These are phyloP conservation scores for Elanoides forficatus DNA, from an alignment of 2,113 vertebrate genomes.

Conservation along the genomic window DNA sequence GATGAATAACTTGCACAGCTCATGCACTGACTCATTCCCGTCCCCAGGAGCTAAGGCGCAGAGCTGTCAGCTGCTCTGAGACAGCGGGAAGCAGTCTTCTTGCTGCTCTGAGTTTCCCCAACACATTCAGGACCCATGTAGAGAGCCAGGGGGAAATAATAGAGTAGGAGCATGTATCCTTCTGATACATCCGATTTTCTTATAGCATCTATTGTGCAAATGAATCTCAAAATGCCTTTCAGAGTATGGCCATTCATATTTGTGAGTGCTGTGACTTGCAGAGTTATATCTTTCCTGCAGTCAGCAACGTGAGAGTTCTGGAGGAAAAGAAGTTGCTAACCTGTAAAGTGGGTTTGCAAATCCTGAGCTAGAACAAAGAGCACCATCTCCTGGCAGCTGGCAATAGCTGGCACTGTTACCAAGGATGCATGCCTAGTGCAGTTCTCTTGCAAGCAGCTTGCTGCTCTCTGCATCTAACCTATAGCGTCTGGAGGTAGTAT, in stretches of 20 bases:
- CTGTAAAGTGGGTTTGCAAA: background rate
- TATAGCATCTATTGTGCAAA: background rate
- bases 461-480: background rate
- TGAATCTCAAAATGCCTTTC: background rate
- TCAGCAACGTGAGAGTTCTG: background rate
- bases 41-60: background rate
- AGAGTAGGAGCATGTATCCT: background rate
- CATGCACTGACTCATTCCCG: background rate
- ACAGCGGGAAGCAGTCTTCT: background rate
- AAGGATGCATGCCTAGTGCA: accelerated
- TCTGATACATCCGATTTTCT: background rate
- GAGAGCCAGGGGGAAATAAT: background rate
- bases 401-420: background rate
- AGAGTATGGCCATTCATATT: accelerated
- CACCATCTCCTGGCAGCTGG: slow-evolving; percentile 60
- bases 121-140: background rate
- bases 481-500: background rate
- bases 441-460: background rate
- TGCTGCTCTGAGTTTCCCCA: background rate
- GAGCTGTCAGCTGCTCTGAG: background rate
- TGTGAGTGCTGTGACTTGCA: background rate
- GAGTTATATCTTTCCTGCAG: background rate
- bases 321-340: background rate
- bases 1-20: background rate
- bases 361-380: slow-evolving; percentile 28